Evolutionary conservation across 2,113 vertebrate species (phyloP).

Genomic region (Phainopepla nitens): DNA sequence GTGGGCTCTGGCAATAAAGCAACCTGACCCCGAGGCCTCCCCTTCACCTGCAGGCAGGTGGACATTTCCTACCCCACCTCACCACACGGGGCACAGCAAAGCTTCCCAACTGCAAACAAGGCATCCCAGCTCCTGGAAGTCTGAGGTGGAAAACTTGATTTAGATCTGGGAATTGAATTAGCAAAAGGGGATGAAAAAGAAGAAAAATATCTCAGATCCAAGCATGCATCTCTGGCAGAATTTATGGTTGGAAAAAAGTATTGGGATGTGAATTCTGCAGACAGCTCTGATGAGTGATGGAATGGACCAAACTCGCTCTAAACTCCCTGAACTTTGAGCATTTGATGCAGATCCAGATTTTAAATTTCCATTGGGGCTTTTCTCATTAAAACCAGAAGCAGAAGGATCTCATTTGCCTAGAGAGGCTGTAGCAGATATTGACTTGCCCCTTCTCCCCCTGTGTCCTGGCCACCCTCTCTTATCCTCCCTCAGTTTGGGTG

Average conservation of each 20-base stretch:
- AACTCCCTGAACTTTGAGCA: not conserved
- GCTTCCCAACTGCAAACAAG: not conserved
- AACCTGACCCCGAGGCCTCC: not conserved
- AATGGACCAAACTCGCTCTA: not conserved
- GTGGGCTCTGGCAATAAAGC: not conserved
- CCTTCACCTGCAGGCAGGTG: not conserved
- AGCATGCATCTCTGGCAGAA: not conserved
- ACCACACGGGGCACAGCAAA: not conserved
- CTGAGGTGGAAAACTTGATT: not conserved
- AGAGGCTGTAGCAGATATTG: not conserved
- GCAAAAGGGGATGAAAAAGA: not conserved
- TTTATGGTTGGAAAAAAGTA: not conserved
- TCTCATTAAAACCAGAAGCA: not conserved
- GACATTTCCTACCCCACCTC: accelerated
- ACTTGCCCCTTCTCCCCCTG: not conserved
- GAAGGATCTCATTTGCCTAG: not conserved
- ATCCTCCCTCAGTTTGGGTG: not conserved
- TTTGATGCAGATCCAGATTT: not conserved
- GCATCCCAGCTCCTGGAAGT: not conserved
- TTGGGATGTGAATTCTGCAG: not conserved
- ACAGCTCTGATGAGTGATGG: not conserved
- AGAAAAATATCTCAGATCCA: not conserved
- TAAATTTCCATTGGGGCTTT: not conserved
- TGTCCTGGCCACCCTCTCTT: not conserved
- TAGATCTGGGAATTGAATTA: constrained; percentile 25